These are phyloP conservation scores for Acheta domesticus DNA, from an alignment of 2,888 invertebrate species.

Conservation along the genomic window DNA sequence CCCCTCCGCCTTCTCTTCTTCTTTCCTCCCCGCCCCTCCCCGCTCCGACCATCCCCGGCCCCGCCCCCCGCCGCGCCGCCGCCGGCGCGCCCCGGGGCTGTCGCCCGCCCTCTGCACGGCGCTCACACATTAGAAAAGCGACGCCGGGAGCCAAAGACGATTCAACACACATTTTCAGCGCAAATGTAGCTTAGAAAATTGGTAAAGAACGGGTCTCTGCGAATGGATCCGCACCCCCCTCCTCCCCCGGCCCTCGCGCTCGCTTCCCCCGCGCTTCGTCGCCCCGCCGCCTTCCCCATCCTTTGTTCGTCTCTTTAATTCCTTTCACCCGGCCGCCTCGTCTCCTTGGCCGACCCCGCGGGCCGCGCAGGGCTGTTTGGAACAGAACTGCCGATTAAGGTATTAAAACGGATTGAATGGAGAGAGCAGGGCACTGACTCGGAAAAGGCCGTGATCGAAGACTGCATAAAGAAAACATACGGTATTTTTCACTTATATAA, in stretches of 20 bases:
- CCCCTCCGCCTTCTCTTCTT: background rate
- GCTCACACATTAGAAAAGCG: slow-evolving; percentile 29
- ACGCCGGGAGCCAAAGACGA: slow-evolving; percentile 31
- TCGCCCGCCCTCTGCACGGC: background rate
- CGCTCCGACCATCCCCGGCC: too few species aligned
- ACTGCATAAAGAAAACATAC: slow-evolving; percentile 10
- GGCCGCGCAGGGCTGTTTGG: background rate
- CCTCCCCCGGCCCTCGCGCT: slow-evolving; percentile 1
- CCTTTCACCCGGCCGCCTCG: background rate
- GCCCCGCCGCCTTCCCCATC: slow-evolving; percentile 21
- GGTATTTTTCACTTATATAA: slow-evolving; percentile 10
- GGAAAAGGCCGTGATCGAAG: slow-evolving; percentile 6
- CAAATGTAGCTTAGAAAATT: slow-evolving; percentile 53
- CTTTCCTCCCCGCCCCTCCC: too few species aligned
- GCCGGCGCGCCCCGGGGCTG: too few species aligned
- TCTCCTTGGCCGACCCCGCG: slow-evolving; percentile 18
- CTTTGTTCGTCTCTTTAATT: slow-evolving; percentile 21
- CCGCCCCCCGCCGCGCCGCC: too few species aligned
- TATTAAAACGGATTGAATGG: slow-evolving; percentile 33
- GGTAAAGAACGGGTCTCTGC: slow-evolving; percentile 50
- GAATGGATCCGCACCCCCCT: slow-evolving; percentile 26
- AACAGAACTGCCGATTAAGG: slow-evolving; percentile 29
- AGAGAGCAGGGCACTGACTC: slow-evolving; percentile 24
- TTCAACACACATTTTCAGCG: slow-evolving; percentile 42
- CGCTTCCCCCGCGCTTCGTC: slow-evolving; percentile 24